Percentiles rank a stretch among this genome's conserved stretches.
These are phyloP conservation scores for Drosophila chauvacae DNA, from an alignment of 1,140 invertebrate species.

Conservation along the genomic window DNA sequence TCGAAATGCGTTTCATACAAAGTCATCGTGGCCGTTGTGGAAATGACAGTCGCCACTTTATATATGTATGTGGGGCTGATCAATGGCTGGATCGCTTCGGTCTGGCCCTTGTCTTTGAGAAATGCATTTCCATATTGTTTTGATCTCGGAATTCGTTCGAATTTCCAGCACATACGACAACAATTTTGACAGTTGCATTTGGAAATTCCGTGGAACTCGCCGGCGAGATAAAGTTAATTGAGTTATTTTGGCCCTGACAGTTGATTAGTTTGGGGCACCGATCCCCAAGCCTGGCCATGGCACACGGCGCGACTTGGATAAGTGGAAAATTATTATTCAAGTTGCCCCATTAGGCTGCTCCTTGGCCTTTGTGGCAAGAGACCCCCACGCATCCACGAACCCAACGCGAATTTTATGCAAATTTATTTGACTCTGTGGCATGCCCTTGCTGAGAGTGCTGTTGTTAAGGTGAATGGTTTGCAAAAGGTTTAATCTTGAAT, in stretches of 20 bases:
- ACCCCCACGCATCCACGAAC: constrained; percentile 57
- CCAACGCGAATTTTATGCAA: constrained; percentile 53
- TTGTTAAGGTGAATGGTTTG: not conserved
- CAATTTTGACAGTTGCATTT: constrained; percentile 80
- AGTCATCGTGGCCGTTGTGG: constrained; percentile 68
- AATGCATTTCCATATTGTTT: constrained; percentile 81
- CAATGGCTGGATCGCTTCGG: constrained; percentile 58
- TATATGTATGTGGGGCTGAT: constrained; percentile 69
- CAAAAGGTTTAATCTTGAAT: not conserved
- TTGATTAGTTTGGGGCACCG: constrained; percentile 71
- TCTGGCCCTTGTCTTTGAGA: constrained; percentile 63
- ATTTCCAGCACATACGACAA: constrained; percentile 61
- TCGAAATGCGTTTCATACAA: constrained; percentile 75
- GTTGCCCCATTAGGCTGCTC: constrained; percentile 70
- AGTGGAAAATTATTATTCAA: constrained; percentile 78
- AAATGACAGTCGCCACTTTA: constrained; percentile 81
- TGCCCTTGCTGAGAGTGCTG: constrained; percentile 14
- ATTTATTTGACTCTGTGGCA: constrained; percentile 35
- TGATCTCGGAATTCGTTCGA: constrained; percentile 78
- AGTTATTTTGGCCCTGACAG: constrained; percentile 75
- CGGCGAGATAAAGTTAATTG: constrained; percentile 75
- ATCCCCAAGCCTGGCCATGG: constrained; percentile 5
- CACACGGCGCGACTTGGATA: constrained; percentile 46
- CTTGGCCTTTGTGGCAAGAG: constrained; percentile 50
- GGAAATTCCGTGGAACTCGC: constrained; percentile 69